Percentiles rank a stretch among this genome's conserved stretches.
Evolutionary conservation across 1,140 invertebrate genomes (phyloP).

Genomic region (Drosophila busckii): DNA sequence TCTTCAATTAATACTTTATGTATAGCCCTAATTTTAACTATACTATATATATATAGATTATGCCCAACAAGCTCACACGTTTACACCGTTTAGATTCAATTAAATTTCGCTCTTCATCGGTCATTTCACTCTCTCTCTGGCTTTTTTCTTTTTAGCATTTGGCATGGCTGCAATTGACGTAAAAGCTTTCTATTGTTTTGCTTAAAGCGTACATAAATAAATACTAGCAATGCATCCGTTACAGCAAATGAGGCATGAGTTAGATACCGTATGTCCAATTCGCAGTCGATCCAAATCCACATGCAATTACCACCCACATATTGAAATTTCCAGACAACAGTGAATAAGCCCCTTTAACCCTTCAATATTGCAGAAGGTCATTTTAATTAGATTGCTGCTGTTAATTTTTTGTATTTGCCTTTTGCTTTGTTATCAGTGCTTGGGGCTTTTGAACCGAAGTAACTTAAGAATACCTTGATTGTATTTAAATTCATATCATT

Average conservation of each 20-base stretch:
- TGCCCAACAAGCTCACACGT: too few relatives aligned
- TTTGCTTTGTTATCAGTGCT: constrained; percentile 7
- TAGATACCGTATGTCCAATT: not conserved
- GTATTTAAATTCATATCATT: too few relatives aligned
- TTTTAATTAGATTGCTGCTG: constrained; percentile 65
- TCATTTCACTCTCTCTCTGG: not conserved
- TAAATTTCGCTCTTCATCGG: too few relatives aligned
- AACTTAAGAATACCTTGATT: too few relatives aligned
- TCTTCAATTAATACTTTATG: too few relatives aligned
- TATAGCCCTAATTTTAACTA: too few relatives aligned
- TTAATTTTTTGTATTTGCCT: constrained; percentile 15
- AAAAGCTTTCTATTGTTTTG: constrained; percentile 7
- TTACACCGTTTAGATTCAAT: too few relatives aligned
- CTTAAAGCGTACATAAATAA: constrained; percentile 5
- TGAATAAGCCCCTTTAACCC: too few relatives aligned
- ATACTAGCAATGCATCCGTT: constrained; percentile 4
- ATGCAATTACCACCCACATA: not conserved
- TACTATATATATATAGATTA: too few relatives aligned
- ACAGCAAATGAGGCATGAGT: not conserved
- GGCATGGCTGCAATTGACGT: constrained; percentile 22
- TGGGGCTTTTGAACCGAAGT: too few relatives aligned
- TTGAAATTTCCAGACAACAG: constrained; percentile 18
- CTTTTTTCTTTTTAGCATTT: constrained; percentile 2
- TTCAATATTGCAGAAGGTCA: constrained; percentile 64
- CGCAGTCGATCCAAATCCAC: constrained; percentile 15